Evolutionary conservation across 1,140 invertebrate species (phyloP).

Genomic region (Eriocheir sinensis): DNA sequence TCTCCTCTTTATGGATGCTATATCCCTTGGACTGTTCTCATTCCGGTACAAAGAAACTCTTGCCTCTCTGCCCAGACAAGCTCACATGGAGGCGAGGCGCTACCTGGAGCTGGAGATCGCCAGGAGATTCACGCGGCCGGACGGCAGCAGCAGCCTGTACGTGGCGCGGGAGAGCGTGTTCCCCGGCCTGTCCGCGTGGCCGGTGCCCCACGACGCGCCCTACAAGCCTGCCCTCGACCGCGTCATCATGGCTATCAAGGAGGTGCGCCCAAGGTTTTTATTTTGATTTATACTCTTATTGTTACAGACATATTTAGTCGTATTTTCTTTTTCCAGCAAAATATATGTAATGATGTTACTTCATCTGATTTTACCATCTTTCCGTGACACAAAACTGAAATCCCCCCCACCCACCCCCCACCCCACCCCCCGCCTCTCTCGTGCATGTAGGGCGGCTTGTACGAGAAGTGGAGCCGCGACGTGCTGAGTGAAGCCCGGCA

Average conservation of each 20-base stretch:
- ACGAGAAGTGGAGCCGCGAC: constrained; percentile 53
- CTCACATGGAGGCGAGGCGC: constrained; percentile 8
- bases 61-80: background rate
- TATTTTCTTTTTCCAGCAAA: too few relatives aligned
- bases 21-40: too few relatives aligned
- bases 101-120: constrained; percentile 7
- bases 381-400: too few relatives aligned
- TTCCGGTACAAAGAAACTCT: too few relatives aligned
- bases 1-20: too few relatives aligned
- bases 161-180: constrained; percentile 32
- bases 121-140: background rate
- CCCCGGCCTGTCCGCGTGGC: constrained; percentile 11
- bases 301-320: too few relatives aligned
- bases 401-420: too few relatives aligned
- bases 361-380: background rate
- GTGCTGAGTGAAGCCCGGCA: constrained; percentile 35
- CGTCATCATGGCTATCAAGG: background rate
- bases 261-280: background rate
- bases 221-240: background rate
- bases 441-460: constrained; percentile 18
- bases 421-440: background rate
- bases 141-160: constrained; percentile 34
- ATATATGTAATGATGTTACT: too few relatives aligned
- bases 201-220: constrained; percentile 8
- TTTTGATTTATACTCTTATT: too few relatives aligned